Conservation (phyloP, 2,113 vertebrate genomes). For the Tupaia chinensis region DNA sequence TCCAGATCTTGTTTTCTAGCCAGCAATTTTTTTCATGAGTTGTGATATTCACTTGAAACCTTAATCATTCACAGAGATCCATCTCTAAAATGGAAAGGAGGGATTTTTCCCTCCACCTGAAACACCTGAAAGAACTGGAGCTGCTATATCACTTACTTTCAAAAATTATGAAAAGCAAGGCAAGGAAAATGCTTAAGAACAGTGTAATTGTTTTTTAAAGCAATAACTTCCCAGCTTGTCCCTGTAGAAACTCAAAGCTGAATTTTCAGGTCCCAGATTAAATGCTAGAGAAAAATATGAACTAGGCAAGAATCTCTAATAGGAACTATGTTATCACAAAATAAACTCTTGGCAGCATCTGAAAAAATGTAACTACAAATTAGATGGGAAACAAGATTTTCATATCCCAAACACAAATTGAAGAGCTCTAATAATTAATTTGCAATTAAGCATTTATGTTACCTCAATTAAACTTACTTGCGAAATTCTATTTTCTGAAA, state of each 20-base stretch:
- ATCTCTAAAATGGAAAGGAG: slow-evolving; percentile 77
- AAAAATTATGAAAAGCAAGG: slow-evolving; percentile 62
- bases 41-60: slow-evolving; percentile 80
- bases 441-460: background rate
- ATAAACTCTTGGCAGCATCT: background rate
- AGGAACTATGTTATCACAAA: background rate
- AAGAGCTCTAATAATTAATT: background rate
- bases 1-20: slow-evolving; percentile 79
- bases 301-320: background rate
- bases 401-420: background rate
- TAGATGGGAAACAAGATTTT: slow-evolving; percentile 16
- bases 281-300: background rate
- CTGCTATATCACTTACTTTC: slow-evolving; percentile 69
- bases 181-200: slow-evolving; percentile 58
- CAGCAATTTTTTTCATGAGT: slow-evolving; percentile 39
- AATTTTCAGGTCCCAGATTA: background rate
- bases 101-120: slow-evolving; percentile 79
- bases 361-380: background rate
- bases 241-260: background rate
- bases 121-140: slow-evolving; percentile 74
- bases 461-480: slow-evolving; percentile 12
- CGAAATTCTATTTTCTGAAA: background rate
- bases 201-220: background rate
- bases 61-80: slow-evolving; percentile 66
- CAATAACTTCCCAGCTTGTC: background rate